phyloP scores from a whole-genome alignment of 2,888 invertebrate species.

The Lissonota sp. region DNA sequence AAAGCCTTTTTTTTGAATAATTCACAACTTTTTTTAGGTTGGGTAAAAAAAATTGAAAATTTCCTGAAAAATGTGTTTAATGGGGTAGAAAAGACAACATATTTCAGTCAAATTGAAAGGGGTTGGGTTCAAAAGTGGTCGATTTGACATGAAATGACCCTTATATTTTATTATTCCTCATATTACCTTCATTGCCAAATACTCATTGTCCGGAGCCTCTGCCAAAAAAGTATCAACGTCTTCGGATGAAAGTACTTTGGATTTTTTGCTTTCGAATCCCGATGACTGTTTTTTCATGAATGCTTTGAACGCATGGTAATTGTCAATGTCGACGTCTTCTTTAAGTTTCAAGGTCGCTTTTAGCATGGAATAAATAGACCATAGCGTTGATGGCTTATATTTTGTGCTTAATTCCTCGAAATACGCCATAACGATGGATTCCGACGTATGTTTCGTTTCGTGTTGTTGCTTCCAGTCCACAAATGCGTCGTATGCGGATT shows the following conservation, averaged over 20 bases:
- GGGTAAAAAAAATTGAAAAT: too few species aligned
- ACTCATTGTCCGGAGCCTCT: slow-evolving; percentile 12
- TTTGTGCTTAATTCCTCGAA: slow-evolving; percentile 49
- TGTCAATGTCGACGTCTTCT: slow-evolving; percentile 50
- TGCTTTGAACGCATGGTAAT: slow-evolving; percentile 33
- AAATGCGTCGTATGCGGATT: slow-evolving; percentile 34
- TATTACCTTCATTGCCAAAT: slow-evolving; percentile 18
- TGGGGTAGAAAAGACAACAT: too few species aligned
- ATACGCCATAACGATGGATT: slow-evolving; percentile 39
- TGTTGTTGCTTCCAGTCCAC: slow-evolving; percentile 22
- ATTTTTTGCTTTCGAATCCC: not conserved
- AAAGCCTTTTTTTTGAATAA: too few species aligned
- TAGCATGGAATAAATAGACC: slow-evolving; percentile 57
- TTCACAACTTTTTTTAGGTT: too few species aligned
- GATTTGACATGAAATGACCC: too few species aligned
- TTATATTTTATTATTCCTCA: slow-evolving; percentile 6
- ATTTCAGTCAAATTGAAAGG: too few species aligned
- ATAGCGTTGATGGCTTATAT: slow-evolving; percentile 3
- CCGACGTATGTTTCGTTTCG: slow-evolving; percentile 34
- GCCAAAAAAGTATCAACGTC: slow-evolving; percentile 46
- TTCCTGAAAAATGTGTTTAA: too few species aligned
- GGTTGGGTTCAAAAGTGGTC: too few species aligned
- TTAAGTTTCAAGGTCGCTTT: slow-evolving; percentile 49
- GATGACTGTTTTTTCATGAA: slow-evolving; percentile 49
- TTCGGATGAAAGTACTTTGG: not conserved